Percentiles rank a stretch among this genome's conserved stretches.
These are phyloP conservation scores for Mamestra brassicae DNA, from an alignment of 2,888 invertebrate species.

Conservation along the genomic window DNA sequence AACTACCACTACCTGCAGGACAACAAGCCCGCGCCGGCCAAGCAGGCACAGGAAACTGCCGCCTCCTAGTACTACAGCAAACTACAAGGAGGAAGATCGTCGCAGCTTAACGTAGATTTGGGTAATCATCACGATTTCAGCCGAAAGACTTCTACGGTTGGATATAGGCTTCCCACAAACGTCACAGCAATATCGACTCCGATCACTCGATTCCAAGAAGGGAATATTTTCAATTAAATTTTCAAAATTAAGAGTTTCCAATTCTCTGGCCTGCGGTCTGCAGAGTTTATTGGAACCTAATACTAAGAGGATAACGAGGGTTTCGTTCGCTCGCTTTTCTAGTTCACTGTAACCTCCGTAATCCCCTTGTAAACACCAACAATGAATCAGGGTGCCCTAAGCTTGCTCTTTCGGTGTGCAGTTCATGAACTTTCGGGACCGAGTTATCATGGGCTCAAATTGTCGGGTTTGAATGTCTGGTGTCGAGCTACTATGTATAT, in stretches of 20 bases:
- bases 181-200: neutral
- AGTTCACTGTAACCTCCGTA: neutral
- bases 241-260: neutral
- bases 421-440: no score
- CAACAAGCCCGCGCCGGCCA: conserved; percentile 19
- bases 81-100: neutral
- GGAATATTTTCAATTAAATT: neutral
- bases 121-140: neutral
- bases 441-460: neutral
- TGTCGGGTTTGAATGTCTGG: neutral
- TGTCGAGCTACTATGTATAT: neutral
- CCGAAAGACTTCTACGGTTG: neutral
- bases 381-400: neutral
- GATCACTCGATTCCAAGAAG: neutral
- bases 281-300: neutral
- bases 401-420: neutral
- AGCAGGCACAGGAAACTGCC: neutral
- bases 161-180: neutral
- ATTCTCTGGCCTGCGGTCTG: neutral
- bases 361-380: no score
- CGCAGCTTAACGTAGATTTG: conserved; percentile 27
- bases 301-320: neutral
- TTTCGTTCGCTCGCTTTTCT: neutral
- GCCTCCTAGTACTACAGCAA: conserved; percentile 12
- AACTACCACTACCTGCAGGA: conserved; percentile 92